A percentile compares a stretch with the other conserved stretches of the same genome.
Evolutionary conservation across 2,113 vertebrate species (phyloP).

Genomic region (Ia io): DNA sequence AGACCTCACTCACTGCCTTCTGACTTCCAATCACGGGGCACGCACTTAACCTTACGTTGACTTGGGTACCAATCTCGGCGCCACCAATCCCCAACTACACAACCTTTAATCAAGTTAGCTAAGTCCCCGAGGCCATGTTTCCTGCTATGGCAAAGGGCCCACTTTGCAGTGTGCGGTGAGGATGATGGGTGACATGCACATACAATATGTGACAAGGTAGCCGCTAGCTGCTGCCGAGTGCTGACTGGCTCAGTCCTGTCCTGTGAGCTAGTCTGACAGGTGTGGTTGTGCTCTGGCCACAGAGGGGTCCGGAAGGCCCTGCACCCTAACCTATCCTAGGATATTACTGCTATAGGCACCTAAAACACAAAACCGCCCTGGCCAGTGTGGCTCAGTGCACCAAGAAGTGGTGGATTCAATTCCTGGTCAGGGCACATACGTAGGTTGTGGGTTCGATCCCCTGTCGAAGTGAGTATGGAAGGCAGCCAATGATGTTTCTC

Average conservation of each 20-base stretch:
- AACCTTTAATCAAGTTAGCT: not conserved
- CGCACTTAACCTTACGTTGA: not conserved
- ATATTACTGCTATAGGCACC: not conserved
- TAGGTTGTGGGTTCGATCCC: not conserved
- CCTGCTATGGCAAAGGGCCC: not conserved
- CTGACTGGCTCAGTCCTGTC: too few relatives aligned
- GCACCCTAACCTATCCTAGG: not conserved
- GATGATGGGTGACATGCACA: not conserved
- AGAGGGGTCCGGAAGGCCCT: not conserved
- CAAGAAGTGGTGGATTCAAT: not conserved
- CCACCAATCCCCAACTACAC: not conserved
- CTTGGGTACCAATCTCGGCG: not conserved
- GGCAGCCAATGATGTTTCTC: not conserved
- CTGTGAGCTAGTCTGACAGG: not conserved
- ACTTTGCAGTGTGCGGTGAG: fast-evolving
- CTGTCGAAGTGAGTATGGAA: not conserved
- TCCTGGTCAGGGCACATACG: not conserved
- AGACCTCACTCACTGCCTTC: not conserved
- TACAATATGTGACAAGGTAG: not conserved
- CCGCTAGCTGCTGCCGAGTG: fast-evolving
- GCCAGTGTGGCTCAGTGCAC: not conserved
- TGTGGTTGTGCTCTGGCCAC: too few relatives aligned
- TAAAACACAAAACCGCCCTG: not conserved
- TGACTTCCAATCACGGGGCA: fast-evolving
- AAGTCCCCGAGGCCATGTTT: not conserved